Evolutionary conservation across 2,888 invertebrate species (phyloP).

Genomic region (Epinotia nisella): DNA sequence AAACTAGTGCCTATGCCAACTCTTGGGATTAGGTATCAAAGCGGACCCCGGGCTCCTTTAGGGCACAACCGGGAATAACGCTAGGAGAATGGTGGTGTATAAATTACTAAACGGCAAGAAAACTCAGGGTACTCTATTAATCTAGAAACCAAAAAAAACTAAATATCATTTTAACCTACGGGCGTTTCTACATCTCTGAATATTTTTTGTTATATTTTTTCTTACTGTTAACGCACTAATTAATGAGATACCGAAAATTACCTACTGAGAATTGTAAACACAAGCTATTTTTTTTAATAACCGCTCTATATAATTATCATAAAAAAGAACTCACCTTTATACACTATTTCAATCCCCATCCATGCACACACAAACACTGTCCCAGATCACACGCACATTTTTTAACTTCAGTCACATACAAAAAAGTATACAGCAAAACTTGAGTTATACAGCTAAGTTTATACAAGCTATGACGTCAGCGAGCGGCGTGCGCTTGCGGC

Average conservation of each 20-base stretch:
- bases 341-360: slow-evolving; percentile 31
- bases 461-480: not conserved
- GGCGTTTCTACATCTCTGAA: not conserved
- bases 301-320: not conserved
- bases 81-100: too few species aligned
- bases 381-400: slow-evolving; percentile 45
- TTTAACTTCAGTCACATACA: slow-evolving; percentile 21
- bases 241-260: not conserved
- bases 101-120: too few species aligned
- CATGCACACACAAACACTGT: slow-evolving; percentile 42
- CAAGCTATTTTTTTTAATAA: not conserved
- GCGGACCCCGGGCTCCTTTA: too few species aligned
- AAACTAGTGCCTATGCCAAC: too few species aligned
- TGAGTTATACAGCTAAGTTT: not conserved
- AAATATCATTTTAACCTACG: too few species aligned
- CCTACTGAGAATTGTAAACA: too few species aligned
- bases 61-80: too few species aligned
- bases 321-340: slow-evolving; percentile 27
- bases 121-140: too few species aligned
- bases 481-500: slow-evolving; percentile 45
- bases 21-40: too few species aligned
- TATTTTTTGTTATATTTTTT: not conserved
- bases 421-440: not conserved
- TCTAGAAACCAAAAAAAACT: too few species aligned
- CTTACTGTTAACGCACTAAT: not conserved